Evolutionary conservation across 2,888 invertebrate genomes (phyloP).

Genomic region (Lasioglossum morio): DNA sequence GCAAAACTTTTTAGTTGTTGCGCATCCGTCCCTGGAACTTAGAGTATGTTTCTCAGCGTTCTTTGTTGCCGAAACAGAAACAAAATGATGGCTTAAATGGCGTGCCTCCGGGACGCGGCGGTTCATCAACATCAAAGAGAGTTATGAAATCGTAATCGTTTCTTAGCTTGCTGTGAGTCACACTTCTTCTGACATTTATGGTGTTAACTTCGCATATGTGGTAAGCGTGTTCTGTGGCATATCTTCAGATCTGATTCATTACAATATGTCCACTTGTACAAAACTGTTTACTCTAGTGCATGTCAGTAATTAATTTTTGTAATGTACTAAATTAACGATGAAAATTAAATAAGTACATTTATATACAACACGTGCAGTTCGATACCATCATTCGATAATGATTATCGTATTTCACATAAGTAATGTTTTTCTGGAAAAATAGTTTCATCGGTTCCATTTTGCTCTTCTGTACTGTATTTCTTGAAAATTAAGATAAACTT

Average conservation of each 20-base stretch:
- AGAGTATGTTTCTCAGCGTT: neutral
- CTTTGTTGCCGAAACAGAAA: neutral
- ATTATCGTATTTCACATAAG: no score
- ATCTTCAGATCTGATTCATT: neutral
- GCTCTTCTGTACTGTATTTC: no score
- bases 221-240: neutral
- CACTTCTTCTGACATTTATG: neutral
- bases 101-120: neutral
- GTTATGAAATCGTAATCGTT: neutral
- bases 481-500: no score
- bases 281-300: neutral
- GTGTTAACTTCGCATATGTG: neutral
- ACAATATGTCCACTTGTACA: neutral
- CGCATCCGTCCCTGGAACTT: neutral
- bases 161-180: neutral
- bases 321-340: no score
- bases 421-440: no score
- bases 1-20: neutral
- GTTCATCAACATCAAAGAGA: neutral
- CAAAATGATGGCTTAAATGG: neutral
- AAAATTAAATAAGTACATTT: no score
- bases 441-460: no score
- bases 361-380: no score
- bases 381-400: no score
- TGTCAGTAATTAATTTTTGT: neutral